Percentiles rank a stretch among this genome's conserved stretches.
phyloP scores from a whole-genome alignment of 2,888 invertebrate genomes.

The Callyntrura sp. region DNA sequence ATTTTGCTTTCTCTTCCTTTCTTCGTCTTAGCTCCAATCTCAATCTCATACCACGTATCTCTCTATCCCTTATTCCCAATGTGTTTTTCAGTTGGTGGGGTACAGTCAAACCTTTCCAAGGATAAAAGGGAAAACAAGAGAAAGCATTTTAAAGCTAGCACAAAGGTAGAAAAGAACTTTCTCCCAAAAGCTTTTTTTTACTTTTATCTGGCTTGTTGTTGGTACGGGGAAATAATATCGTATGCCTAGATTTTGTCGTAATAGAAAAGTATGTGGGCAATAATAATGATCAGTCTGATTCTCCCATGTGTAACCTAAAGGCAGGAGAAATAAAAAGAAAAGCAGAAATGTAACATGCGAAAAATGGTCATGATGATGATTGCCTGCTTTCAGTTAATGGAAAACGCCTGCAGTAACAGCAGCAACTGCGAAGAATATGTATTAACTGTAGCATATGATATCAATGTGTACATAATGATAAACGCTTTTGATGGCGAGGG shows the following conservation, averaged over 20 bases:
- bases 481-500: background rate
- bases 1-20: background rate
- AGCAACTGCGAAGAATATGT: background rate
- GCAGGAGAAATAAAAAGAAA: slow-evolving; percentile 9
- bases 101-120: slow-evolving; percentile 22
- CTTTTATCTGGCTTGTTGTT: background rate
- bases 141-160: background rate
- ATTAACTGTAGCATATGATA: slow-evolving; percentile 1
- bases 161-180: background rate
- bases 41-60: too few relatives aligned
- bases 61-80: background rate
- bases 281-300: slow-evolving; percentile 7
- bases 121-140: slow-evolving; percentile 14
- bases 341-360: slow-evolving; percentile 15
- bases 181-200: background rate
- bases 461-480: background rate
- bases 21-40: background rate
- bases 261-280: background rate
- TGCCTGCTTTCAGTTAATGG: slow-evolving; percentile 60
- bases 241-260: background rate
- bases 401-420: slow-evolving; percentile 54
- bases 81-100: background rate
- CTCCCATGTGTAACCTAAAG: background rate
- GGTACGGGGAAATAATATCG: background rate
- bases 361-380: slow-evolving; percentile 53